Evolutionary conservation across 2,888 invertebrate genomes (phyloP).

Genomic region (Lasius fuliginosus): DNA sequence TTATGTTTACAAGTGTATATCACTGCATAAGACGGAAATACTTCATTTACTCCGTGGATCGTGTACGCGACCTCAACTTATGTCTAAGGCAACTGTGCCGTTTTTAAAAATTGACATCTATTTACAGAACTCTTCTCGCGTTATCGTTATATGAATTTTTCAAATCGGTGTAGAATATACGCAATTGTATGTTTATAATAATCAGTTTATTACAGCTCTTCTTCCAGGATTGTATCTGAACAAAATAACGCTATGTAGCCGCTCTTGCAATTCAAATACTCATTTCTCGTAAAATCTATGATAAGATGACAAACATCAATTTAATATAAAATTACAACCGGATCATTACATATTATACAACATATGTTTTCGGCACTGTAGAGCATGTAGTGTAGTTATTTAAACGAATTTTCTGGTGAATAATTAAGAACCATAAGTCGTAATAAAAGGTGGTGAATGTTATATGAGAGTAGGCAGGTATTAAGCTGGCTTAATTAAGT

Average conservation of each 20-base stretch:
- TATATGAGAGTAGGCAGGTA: conserved; percentile 84
- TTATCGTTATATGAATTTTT: conserved; percentile 79
- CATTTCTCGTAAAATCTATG: conserved; percentile 72
- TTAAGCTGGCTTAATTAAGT: conserved; percentile 85
- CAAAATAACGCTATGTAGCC: conserved; percentile 81
- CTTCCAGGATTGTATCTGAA: conserved; percentile 80
- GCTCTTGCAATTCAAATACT: conserved; percentile 72
- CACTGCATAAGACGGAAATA: conserved; percentile 78
- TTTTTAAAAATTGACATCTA: conserved; percentile 76
- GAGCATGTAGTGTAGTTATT: conserved; percentile 68
- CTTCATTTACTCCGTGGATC: conserved; percentile 72
- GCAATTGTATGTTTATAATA: conserved; percentile 78
- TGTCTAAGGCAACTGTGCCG: conserved; percentile 78
- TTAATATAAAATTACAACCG: conserved; percentile 77
- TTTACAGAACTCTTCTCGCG: conserved; percentile 75
- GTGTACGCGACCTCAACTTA: conserved; percentile 73
- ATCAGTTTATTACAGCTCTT: conserved; percentile 83
- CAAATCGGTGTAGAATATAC: conserved; percentile 78
- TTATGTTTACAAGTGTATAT: conserved; percentile 72
- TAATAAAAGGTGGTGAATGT: conserved; percentile 78
- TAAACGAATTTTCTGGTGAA: conserved; percentile 78
- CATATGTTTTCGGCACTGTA: conserved; percentile 74
- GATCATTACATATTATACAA: conserved; percentile 76
- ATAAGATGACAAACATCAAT: conserved; percentile 77
- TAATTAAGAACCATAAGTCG: conserved; percentile 78